Conservation (phyloP, 1,140 invertebrate species). For the Apis florea region DNA sequence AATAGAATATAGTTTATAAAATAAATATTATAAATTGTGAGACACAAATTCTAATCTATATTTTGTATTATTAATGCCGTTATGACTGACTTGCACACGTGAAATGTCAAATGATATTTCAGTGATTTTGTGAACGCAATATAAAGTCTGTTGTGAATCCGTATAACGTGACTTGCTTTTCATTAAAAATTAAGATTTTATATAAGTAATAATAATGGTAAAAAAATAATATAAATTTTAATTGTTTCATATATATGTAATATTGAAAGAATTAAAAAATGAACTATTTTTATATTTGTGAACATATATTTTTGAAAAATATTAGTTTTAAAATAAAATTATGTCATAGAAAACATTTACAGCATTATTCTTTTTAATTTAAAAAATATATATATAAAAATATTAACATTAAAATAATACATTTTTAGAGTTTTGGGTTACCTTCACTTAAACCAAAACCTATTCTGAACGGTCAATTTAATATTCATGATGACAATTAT, state of each 20-base stretch:
- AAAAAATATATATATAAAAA: not conserved
- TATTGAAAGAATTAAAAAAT: not conserved
- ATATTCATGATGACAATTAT: constrained; percentile 75
- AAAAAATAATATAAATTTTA: constrained; percentile 13
- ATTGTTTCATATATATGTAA: not conserved
- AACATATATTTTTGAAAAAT: not conserved
- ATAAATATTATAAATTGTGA: not conserved
- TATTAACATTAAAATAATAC: constrained; percentile 31
- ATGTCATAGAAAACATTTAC: not conserved
- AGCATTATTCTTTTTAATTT: not conserved
- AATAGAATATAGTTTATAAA: too few relatives aligned
- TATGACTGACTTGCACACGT: constrained; percentile 19
- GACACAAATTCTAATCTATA: not conserved
- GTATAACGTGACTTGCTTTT: constrained; percentile 30
- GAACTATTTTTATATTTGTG: not conserved
- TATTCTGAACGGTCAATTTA: constrained; percentile 69
- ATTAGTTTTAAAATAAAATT: not conserved
- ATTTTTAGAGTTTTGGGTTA: constrained; percentile 82
- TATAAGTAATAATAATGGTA: constrained; percentile 53
- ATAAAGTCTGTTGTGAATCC: not conserved
- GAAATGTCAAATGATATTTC: constrained; percentile 14
- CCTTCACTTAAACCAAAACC: constrained; percentile 80
- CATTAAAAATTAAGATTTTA: not conserved
- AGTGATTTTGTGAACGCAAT: constrained; percentile 20
- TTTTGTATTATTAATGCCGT: not conserved